A percentile compares a stretch with the other conserved stretches of the same genome.
These are phyloP conservation scores for Rotaria sp. DNA, from an alignment of 2,888 invertebrate genomes.

Conservation along the genomic window DNA sequence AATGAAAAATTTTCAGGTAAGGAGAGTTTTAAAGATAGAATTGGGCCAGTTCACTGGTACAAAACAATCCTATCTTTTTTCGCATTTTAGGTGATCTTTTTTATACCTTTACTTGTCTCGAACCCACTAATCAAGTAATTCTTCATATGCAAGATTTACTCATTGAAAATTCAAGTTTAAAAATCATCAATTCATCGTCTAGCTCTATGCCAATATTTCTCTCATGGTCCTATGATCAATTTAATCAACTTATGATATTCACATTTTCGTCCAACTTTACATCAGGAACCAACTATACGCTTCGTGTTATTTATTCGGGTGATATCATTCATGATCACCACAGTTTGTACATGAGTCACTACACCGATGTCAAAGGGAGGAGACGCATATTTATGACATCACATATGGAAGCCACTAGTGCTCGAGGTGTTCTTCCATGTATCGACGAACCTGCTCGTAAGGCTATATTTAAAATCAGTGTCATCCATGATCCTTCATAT, in stretches of 20 bases:
- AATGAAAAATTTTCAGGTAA: not conserved
- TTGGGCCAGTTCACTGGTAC: no score
- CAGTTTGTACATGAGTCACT: not conserved
- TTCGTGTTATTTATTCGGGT: not conserved
- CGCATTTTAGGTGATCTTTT: not conserved
- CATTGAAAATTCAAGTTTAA: not conserved
- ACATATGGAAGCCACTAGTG: constrained; percentile 52
- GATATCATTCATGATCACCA: not conserved
- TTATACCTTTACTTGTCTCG: not conserved
- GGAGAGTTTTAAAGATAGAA: no score
- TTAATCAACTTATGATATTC: not conserved
- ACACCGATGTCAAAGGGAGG: not conserved
- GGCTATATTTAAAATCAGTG: constrained; percentile 46
- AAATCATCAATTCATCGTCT: not conserved
- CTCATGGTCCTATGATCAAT: not conserved
- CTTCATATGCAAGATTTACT: no score
- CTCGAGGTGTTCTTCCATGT: constrained; percentile 50
- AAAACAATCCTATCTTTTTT: no score
- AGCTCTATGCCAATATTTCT: not conserved
- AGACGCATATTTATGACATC: constrained; percentile 46
- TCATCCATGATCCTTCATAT: constrained; percentile 44
- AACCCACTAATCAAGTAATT: not conserved
- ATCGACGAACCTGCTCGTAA: constrained; percentile 50
- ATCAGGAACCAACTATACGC: not conserved
- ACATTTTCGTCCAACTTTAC: not conserved